Percentiles rank a stretch among this genome's conserved stretches.
Evolutionary conservation across 2,113 vertebrate species (phyloP).

Genomic region (Sphaerodactylus townsendi): DNA sequence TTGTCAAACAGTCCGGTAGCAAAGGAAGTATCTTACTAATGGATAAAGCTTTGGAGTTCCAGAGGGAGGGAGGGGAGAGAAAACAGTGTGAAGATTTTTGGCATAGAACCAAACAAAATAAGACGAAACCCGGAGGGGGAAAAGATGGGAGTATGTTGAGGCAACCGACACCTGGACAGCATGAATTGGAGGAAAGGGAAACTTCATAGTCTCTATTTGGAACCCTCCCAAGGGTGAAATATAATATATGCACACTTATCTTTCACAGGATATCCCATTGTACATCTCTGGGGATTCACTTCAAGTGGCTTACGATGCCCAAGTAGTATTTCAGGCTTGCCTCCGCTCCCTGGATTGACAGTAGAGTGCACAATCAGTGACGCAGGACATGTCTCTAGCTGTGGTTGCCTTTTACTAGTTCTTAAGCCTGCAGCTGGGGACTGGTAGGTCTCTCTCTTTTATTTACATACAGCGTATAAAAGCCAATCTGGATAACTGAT

Average conservation of each 20-base stretch:
- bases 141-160: background rate
- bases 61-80: background rate
- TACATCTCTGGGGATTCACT: background rate
- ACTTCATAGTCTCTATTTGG: background rate
- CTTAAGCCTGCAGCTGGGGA: too few relatives aligned
- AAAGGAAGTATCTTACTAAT: background rate
- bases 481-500: too few relatives aligned
- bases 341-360: background rate
- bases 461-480: too few relatives aligned
- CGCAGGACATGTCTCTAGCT: background rate
- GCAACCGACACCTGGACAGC: background rate
- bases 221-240: background rate
- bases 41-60: background rate
- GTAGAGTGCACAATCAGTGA: too few relatives aligned
- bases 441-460: too few relatives aligned
- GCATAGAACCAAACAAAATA: background rate
- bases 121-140: background rate
- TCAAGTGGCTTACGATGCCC: background rate
- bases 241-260: background rate
- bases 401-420: too few relatives aligned
- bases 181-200: constrained; percentile 6
- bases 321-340: background rate
- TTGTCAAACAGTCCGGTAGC: background rate
- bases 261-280: background rate
- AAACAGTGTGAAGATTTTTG: background rate